Conservation (phyloP, 2,888 invertebrate genomes). For the Meteorus cinctellus region DNA sequence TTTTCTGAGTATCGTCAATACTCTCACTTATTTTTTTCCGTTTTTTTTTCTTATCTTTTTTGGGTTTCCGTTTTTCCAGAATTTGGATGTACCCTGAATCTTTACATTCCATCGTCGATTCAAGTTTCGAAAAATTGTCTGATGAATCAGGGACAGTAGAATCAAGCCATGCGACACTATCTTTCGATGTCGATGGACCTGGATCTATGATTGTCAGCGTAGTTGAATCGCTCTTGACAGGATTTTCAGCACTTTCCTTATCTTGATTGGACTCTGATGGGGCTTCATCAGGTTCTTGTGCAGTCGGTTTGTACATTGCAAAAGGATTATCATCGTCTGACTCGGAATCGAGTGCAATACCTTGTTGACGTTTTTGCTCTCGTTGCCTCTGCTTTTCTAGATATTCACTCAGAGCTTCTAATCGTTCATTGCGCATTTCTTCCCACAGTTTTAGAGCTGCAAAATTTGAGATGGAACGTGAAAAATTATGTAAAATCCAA, state of each 20-base stretch:
- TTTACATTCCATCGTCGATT: conserved; percentile 9
- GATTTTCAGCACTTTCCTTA: conserved; percentile 5
- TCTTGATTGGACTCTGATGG: background rate
- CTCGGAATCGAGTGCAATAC: conserved; percentile 63
- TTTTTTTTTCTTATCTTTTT: conserved; percentile 43
- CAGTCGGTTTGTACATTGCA: conserved; percentile 59
- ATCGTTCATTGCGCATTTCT: conserved; percentile 58
- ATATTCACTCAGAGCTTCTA: conserved; percentile 61
- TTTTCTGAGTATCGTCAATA: conserved; percentile 22
- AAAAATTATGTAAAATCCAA: background rate
- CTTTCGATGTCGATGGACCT: conserved; percentile 59
- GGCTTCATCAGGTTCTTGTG: conserved; percentile 30
- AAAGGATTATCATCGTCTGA: conserved; percentile 67
- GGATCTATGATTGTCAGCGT: conserved; percentile 52
- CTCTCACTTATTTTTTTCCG: conserved; percentile 43
- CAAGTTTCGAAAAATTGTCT: background rate
- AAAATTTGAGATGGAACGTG: background rate
- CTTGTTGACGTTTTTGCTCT: conserved; percentile 61
- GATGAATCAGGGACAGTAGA: background rate
- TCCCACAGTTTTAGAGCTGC: conserved; percentile 64
- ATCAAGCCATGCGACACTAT: conserved; percentile 51
- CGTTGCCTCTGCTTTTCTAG: conserved; percentile 64
- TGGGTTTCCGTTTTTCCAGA: conserved; percentile 36
- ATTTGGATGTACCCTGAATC: conserved; percentile 33
- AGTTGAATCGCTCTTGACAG: conserved; percentile 29